Base-by-base conservation (phyloP, 2,113 vertebrate genomes). In the Antigone vipio region DNA sequence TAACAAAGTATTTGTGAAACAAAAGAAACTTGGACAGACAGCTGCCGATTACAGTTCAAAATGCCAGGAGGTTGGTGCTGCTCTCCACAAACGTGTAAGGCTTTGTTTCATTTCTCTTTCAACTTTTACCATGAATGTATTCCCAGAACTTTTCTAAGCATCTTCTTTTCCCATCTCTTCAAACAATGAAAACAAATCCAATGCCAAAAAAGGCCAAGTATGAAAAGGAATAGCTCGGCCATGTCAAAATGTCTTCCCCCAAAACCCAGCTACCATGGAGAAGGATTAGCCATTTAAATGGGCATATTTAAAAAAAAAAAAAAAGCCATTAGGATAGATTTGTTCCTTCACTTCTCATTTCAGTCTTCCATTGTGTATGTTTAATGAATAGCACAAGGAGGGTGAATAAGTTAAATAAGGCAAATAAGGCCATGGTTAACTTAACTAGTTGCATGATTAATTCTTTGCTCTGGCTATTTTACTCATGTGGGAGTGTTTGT, bases 341-440 rank as follows among this genome's bases (percentile, higher is more conserved):
- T 91, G 19, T 72, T 76, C 53, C 68, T 78, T 68, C 71, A 42
- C n/a, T 92, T 86, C 77, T 92, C 62, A 59, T 85, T 95, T 97
- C 62, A 59, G 0, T 81, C 85, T 91, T 73, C 55, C 45, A 44
- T 69, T 76, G 58, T 76, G 7, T 42, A 14, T 47, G 62, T 45
- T 85, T 92, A 93, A 93, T 88, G 91, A 97, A 91, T 13, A 69
- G 53, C 35, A 76, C 53, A 85, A 76, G 66, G 76, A 69, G 26
- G 69, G 69, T 73, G 74, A 92, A 55, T 62, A 97, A 91, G 89
- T 97, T 82, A 93, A 96, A 91, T 76, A 93, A 95, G 47, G 69
- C 40, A 96, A 91, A 89, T 59, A 85, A 77, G 35, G 35, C 58
- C 35, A 8, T 55, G 73, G 86, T 84, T 92, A 95, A 85, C 62